Evolutionary conservation across 2,113 vertebrate species (phyloP).

Genomic region (Hippocampus comes): DNA sequence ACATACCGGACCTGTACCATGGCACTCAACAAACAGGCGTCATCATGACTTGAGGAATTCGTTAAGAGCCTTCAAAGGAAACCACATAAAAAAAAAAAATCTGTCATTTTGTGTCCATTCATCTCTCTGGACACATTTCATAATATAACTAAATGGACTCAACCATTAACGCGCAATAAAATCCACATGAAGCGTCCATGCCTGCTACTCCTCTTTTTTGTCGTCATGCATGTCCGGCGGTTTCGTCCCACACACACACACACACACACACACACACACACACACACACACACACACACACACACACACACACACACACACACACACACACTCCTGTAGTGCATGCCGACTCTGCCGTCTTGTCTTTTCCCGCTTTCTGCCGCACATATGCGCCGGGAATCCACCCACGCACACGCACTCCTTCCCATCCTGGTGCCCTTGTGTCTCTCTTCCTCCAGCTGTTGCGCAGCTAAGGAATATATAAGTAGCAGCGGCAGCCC

Average conservation of each 20-base stretch:
- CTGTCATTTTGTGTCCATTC: not conserved
- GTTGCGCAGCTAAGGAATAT: slow-evolving; percentile 60
- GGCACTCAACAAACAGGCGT: not conserved
- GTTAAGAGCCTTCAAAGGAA: not conserved
- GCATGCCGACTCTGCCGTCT: not conserved
- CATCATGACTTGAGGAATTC: not conserved
- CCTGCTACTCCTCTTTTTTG: not conserved
- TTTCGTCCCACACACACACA: slow-evolving; percentile 52
- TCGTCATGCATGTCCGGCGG: slow-evolving; percentile 14
- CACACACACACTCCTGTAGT: slow-evolving; percentile 12
- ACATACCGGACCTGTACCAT: not conserved
- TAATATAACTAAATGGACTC: not conserved
- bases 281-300: no score
- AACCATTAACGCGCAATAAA: not conserved
- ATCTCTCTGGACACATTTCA: not conserved
- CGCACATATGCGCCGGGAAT: slow-evolving; percentile 33
- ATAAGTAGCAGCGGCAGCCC: slow-evolving; percentile 54
- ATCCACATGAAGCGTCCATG: not conserved
- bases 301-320: slow-evolving; percentile 1
- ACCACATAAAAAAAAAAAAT: not conserved
- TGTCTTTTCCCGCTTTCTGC: slow-evolving; percentile 24
- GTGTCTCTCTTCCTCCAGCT: slow-evolving; percentile 59
- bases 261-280: slow-evolving; percentile 35
- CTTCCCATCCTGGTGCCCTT: slow-evolving; percentile 31
- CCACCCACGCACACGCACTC: slow-evolving; percentile 29